Base-by-base conservation (phyloP, 2,113 vertebrate species). In the Mormyrus iriodes region DNA sequence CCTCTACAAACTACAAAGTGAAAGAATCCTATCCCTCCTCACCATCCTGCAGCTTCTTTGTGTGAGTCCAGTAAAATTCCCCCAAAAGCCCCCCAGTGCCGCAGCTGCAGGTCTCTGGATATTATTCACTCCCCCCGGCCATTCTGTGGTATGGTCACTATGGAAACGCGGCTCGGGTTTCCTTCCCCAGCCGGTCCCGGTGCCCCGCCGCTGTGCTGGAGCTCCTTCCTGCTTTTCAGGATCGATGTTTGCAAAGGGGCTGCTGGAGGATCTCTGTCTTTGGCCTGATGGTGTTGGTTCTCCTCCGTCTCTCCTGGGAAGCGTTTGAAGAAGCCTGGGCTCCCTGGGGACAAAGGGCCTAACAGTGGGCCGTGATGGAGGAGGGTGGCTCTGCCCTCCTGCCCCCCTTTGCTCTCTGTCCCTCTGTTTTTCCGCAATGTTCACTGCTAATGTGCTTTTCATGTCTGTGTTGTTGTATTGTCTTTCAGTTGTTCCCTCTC, bases 371-470 rank as follows among this genome's bases (percentile, higher is more conserved):
- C 31, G 55, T 24, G 73, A 48, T 61, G 27, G 42, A 24, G 86
- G 49, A 9, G 89, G 89, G 89, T 89, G 89, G 91, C 84, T 58
- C 12, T 88, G 48, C 46, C 58, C 31, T 21, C 58, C 51, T 79
- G 12, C 44, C 85, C 61, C 46, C 31, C 31, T 88, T 94, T 94
- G 44, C 42, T 15, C 27, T 51, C 13, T 7, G 10, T 48, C 44
- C n/a, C 69, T 49, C 82, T 53, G 31, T 3, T 79, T 27, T 39
- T 84, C 88, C 84, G 87, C 82, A 90, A 88, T 27, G 61, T 76
- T 90, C 46, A 48, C 53, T 85, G 51, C n/a, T 35, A 49, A 85
- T 88, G 52, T 48, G 84, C 9, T 46, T 35, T n/a, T 88, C 83
- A 55, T 69, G 83, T 65, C 82, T 31, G 48, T 86, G 46, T 31